phyloP scores from a whole-genome alignment of 37 sponge, comb jelly and placozoan genomes.

The Geodia barretti region DNA sequence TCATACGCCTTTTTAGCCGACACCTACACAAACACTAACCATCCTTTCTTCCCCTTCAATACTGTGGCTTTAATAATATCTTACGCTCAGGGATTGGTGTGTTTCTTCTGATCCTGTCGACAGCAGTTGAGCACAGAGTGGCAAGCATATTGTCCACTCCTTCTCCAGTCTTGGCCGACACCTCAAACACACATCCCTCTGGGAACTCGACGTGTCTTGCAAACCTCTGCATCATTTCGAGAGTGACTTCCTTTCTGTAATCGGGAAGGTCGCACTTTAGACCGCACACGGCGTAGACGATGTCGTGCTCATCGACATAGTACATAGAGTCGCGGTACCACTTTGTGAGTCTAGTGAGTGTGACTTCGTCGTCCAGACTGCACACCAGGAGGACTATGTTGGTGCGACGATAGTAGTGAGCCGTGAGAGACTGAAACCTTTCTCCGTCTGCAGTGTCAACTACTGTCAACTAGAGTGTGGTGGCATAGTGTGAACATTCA shows the following conservation, averaged over 20 bases:
- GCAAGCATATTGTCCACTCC: constrained; percentile 47
- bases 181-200: constrained; percentile 27
- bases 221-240: constrained; percentile 33
- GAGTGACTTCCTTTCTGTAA: constrained; percentile 34
- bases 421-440: constrained; percentile 55
- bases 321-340: constrained; percentile 61
- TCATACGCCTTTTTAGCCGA: too few relatives aligned
- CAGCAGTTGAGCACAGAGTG: constrained; percentile 13
- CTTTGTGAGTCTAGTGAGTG: constrained; percentile 49
- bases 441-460: constrained; percentile 60
- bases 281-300: constrained; percentile 39
- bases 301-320: constrained; percentile 38
- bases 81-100: too few relatives aligned
- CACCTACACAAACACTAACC: too few relatives aligned
- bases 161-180: constrained; percentile 53
- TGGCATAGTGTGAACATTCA: too few relatives aligned
- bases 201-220: constrained; percentile 27
- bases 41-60: too few relatives aligned
- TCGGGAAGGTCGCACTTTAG: constrained; percentile 52
- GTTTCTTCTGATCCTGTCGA: background rate
- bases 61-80: too few relatives aligned
- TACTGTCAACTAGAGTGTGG: constrained; percentile 32
- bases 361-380: constrained; percentile 56
- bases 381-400: constrained; percentile 57
- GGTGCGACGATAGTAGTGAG: constrained; percentile 52